These are phyloP conservation scores for Decapterus maruadsi DNA, from an alignment of 2,797 vertebrate genomes.

Conservation along the genomic window DNA sequence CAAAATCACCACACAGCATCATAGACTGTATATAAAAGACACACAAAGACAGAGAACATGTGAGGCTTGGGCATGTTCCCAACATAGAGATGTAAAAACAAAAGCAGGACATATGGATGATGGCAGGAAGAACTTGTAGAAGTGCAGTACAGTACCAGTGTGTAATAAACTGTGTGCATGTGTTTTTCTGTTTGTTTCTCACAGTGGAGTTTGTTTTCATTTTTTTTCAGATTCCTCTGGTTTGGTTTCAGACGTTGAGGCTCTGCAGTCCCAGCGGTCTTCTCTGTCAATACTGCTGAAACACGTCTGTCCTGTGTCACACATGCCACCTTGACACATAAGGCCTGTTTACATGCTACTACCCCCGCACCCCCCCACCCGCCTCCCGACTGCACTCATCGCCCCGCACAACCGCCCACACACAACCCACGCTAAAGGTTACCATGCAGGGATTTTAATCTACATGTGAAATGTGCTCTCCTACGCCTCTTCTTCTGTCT, in stretches of 20 bases:
- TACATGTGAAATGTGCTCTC: slow-evolving; percentile 85
- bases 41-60: too few relatives aligned
- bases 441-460: slow-evolving; percentile 82
- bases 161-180: neutral
- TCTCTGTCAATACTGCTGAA: slow-evolving; percentile 36
- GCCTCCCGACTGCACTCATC: neutral
- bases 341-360: slow-evolving; percentile 67
- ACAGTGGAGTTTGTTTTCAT: neutral
- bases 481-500: slow-evolving; percentile 76
- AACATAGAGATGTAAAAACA: too few relatives aligned
- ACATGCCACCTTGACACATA: slow-evolving; percentile 73
- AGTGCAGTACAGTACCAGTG: too few relatives aligned
- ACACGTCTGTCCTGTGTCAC: slow-evolving; percentile 67
- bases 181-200: neutral
- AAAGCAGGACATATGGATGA: too few relatives aligned
- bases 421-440: slow-evolving; percentile 75
- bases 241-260: neutral
- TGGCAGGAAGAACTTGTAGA: too few relatives aligned
- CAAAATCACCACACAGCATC: too few relatives aligned
- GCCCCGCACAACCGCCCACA: slow-evolving; percentile 37
- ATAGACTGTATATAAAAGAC: too few relatives aligned
- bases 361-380: neutral
- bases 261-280: neutral
- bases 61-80: too few relatives aligned
- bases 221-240: neutral